Evolutionary conservation across 2,888 invertebrate genomes (phyloP), one percentile per base, ranked within the genome.

Genomic region (Nudaria mundana): DNA sequence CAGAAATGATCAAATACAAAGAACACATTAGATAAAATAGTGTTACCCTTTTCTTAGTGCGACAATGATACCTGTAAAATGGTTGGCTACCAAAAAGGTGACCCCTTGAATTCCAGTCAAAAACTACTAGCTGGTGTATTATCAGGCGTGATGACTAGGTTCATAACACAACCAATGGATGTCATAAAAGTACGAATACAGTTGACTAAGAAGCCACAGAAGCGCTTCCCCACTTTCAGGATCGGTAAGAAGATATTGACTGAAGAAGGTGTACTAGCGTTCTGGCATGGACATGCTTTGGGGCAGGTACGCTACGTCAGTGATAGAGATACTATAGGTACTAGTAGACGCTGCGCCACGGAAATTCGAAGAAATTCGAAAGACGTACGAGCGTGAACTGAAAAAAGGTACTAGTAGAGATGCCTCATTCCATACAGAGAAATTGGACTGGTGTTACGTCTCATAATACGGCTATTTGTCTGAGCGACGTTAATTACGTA

Each of bases 251-350:
- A 91, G 20, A 98, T 99, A 38, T 71, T 92, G 0, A 85, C 76
- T 32, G 97, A 98, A 66, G 99, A 98, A 90, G 95, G 97, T 0
- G 2, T 94, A 0, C 66, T 68, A 1, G 97, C 98, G 0, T 92
- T 99, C 48, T 99, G 98, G 97, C 98, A 98, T 67, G 99, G 98
- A 0, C 98, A 98, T 76, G 87, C 94, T 48, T 94, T 98, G 6
- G 98, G 97, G 1, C 98, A 99, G 86, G 89, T 94, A 44, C 1
- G n/a, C 3, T 7, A 14, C 5, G 2, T 0, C 2, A n/a, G 7
- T n/a, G n/a, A n/a, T n/a, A n/a, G n/a, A n/a, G n/a, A n/a, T n/a
- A n/a, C n/a, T n/a, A n/a, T n/a, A n/a, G n/a, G n/a, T n/a, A n/a
- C n/a, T n/a, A n/a, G n/a, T n/a, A n/a, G n/a, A n/a, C n/a, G n/a